These are phyloP conservation scores for Nudaria mundana DNA, from an alignment of 2,888 invertebrate genomes.

Conservation along the genomic window DNA sequence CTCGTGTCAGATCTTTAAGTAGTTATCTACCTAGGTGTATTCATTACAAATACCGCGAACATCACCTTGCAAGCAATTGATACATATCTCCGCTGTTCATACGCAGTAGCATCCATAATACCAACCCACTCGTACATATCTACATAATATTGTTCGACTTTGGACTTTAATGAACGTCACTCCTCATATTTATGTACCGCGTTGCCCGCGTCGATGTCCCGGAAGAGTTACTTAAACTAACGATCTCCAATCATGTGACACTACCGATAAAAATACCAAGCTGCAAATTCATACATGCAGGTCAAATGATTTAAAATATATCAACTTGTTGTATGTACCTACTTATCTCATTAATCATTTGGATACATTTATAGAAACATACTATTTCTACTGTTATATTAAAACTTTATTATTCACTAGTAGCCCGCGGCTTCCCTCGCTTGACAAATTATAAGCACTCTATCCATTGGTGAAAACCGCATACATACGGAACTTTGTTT, in stretches of 20 bases:
- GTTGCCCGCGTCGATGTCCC: neutral
- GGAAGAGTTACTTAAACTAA: constrained; percentile 4
- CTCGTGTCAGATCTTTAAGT: neutral
- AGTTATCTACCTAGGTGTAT: neutral
- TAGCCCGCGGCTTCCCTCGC: too few species aligned
- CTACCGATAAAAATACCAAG: neutral
- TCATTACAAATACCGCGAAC: neutral
- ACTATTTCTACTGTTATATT: neutral
- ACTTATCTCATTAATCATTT: neutral
- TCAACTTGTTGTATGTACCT: neutral
- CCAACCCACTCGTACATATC: neutral
- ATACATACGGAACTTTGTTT: too few species aligned
- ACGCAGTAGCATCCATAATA: neutral
- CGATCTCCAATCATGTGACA: neutral
- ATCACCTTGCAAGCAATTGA: too few species aligned
- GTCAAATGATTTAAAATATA: neutral
- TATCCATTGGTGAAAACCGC: too few species aligned
- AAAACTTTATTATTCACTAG: too few species aligned
- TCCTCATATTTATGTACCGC: neutral
- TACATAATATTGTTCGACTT: neutral
- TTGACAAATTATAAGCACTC: too few species aligned
- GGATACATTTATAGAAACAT: neutral
- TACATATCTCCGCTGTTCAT: neutral
- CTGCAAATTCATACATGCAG: too few species aligned
- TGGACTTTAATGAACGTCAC: neutral